A percentile compares a stretch with the other conserved stretches of the same genome.
phyloP scores from a whole-genome alignment of 2,888 invertebrate species.

The Ligdia adustata region DNA sequence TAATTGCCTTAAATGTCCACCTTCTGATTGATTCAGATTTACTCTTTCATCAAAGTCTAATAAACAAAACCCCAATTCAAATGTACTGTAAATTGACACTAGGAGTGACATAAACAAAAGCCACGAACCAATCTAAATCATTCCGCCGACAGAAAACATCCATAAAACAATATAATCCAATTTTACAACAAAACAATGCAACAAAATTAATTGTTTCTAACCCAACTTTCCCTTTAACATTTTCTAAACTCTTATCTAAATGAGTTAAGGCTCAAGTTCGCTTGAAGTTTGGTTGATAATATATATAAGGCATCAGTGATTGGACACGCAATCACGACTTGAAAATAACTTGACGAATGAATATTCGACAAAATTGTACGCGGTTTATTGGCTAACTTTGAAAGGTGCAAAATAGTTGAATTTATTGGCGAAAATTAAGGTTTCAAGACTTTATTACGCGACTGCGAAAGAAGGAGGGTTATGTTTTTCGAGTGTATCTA shows the following conservation, averaged over 20 bases:
- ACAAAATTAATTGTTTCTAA: constrained; percentile 21
- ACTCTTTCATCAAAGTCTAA: no score
- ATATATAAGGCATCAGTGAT: no score
- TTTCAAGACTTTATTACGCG: background rate
- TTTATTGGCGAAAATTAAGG: background rate
- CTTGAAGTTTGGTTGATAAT: constrained; percentile 38
- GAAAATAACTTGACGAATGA: constrained; percentile 73
- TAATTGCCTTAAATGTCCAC: no score
- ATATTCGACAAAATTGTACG: constrained; percentile 73
- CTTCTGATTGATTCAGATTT: no score
- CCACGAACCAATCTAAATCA: constrained; percentile 17
- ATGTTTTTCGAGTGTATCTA: no score
- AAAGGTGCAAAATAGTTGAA: no score
- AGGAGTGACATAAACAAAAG: constrained; percentile 8
- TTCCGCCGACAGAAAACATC: constrained; percentile 19
- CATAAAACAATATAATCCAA: constrained; percentile 26
- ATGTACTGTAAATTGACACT: no score
- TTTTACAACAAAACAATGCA: constrained; percentile 26
- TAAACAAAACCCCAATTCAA: no score
- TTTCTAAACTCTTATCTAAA: constrained; percentile 9
- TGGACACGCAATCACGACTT: constrained; percentile 74
- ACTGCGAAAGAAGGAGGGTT: background rate
- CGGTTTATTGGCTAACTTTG: no score
- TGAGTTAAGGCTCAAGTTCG: constrained; percentile 21
- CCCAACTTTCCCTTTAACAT: background rate